These are phyloP conservation scores for Hipparchia sbordonii DNA, from an alignment of 2,888 invertebrate species.

Conservation along the genomic window DNA sequence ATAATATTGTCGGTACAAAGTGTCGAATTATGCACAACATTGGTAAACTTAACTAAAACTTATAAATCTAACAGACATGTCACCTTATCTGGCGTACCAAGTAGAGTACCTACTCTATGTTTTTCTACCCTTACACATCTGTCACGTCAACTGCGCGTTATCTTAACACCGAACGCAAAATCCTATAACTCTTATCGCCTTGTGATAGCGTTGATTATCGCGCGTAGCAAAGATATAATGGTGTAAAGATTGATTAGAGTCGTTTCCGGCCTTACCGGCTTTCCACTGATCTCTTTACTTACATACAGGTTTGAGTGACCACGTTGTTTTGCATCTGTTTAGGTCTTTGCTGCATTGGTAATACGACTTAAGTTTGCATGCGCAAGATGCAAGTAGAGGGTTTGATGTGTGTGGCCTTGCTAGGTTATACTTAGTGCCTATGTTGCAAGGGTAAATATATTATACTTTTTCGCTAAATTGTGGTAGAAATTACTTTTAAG, in stretches of 20 bases:
- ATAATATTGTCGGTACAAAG: not conserved
- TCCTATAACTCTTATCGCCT: constrained; percentile 40
- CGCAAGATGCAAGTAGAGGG: not conserved
- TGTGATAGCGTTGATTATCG: constrained; percentile 42
- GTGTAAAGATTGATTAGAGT: constrained; percentile 53
- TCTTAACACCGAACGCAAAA: constrained; percentile 31
- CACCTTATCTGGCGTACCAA: constrained; percentile 24
- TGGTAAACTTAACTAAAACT: constrained; percentile 1
- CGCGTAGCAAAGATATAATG: constrained; percentile 35
- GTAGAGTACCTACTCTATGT: constrained; percentile 28
- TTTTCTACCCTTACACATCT: constrained; percentile 41
- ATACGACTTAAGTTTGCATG: constrained; percentile 36
- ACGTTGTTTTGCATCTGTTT: constrained; percentile 36
- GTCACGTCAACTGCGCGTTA: constrained; percentile 34
- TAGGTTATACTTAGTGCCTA: constrained; percentile 34
- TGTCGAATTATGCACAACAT: not conserved
- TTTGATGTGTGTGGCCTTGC: constrained; percentile 38
- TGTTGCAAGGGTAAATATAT: constrained; percentile 25
- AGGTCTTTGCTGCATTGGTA: constrained; percentile 21
- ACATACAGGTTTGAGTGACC: constrained; percentile 45
- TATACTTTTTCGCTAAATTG: constrained; percentile 6
- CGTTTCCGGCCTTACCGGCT: constrained; percentile 53
- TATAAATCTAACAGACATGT: constrained; percentile 24
- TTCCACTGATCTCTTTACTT: constrained; percentile 59
- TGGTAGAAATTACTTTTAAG: not conserved